Conservation (phyloP, 2,888 invertebrate genomes). For the Electrophaes corylata region DNA sequence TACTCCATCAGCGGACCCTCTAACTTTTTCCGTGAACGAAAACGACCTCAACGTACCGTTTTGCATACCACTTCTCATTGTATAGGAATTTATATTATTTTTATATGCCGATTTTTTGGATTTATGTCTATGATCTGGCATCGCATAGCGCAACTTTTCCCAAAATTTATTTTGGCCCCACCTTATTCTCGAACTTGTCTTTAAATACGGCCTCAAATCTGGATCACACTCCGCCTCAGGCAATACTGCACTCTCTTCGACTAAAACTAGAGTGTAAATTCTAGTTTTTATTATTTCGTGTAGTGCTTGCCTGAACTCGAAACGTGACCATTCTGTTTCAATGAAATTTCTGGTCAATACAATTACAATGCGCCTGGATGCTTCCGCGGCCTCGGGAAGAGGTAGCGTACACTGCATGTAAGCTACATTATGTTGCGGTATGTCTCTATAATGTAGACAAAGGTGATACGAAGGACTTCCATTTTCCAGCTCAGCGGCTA, state of each 20-base stretch:
- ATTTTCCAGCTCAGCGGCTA: slow-evolving; percentile 94
- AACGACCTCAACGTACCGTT: slow-evolving; percentile 86
- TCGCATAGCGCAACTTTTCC: slow-evolving; percentile 94
- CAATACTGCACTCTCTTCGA: slow-evolving; percentile 92
- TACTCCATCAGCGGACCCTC: slow-evolving; percentile 70
- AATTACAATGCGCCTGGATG: slow-evolving; percentile 93
- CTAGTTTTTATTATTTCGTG: slow-evolving; percentile 94
- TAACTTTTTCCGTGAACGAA: slow-evolving; percentile 82
- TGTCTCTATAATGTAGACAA: slow-evolving; percentile 94
- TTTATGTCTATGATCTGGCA: slow-evolving; percentile 88
- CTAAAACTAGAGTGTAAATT: slow-evolving; percentile 92
- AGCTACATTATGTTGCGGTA: slow-evolving; percentile 88
- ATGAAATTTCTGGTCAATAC: slow-evolving; percentile 94
- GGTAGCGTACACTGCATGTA: slow-evolving; percentile 89
- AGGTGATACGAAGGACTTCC: slow-evolving; percentile 91
- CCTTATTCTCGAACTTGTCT: slow-evolving; percentile 92
- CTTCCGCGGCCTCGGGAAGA: slow-evolving; percentile 94
- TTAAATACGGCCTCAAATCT: slow-evolving; percentile 94
- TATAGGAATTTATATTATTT: slow-evolving; percentile 93
- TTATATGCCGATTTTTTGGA: slow-evolving; percentile 86
- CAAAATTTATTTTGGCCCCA: slow-evolving; percentile 97
- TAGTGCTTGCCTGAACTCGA: slow-evolving; percentile 94
- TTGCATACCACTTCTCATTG: slow-evolving; percentile 86
- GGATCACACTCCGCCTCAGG: slow-evolving; percentile 93
- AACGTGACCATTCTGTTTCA: slow-evolving; percentile 96